Conservation (phyloP, 2,113 vertebrate genomes). For the Meleagris gallopavo region DNA sequence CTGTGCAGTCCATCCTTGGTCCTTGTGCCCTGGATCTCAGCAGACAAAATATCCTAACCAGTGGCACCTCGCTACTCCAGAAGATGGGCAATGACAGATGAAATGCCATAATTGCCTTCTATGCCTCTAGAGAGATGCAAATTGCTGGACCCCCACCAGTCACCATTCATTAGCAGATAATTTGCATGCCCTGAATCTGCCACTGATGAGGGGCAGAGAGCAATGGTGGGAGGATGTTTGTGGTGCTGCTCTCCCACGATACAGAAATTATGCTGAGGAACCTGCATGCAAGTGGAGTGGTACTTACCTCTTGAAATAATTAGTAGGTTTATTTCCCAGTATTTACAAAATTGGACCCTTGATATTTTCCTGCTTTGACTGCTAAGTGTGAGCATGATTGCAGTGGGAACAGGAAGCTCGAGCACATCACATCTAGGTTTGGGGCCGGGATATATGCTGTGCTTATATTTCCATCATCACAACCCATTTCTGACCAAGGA, state of each 20-base stretch:
- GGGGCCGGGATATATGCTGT: background rate
- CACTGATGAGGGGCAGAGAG: background rate
- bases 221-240: constrained; percentile 19
- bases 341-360: constrained; percentile 76
- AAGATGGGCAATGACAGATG: background rate
- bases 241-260: constrained; percentile 48
- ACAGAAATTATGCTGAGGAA: constrained; percentile 63
- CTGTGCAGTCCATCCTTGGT: background rate
- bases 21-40: background rate
- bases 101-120: background rate
- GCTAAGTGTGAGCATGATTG: constrained; percentile 49
- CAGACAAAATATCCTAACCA: background rate
- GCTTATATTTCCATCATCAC: background rate
- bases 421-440: background rate
- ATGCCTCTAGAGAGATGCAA: background rate
- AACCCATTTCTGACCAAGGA: background rate
- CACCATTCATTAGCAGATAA: background rate
- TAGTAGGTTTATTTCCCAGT: constrained; percentile 70
- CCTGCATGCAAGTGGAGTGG: constrained; percentile 49
- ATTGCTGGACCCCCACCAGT: background rate
- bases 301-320: constrained; percentile 72
- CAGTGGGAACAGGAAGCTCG: constrained; percentile 16
- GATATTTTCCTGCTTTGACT: constrained; percentile 74
- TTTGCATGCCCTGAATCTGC: background rate
- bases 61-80: background rate